Base-by-base conservation (phyloP, 1,140 invertebrate species). In the Magallana gigas region DNA sequence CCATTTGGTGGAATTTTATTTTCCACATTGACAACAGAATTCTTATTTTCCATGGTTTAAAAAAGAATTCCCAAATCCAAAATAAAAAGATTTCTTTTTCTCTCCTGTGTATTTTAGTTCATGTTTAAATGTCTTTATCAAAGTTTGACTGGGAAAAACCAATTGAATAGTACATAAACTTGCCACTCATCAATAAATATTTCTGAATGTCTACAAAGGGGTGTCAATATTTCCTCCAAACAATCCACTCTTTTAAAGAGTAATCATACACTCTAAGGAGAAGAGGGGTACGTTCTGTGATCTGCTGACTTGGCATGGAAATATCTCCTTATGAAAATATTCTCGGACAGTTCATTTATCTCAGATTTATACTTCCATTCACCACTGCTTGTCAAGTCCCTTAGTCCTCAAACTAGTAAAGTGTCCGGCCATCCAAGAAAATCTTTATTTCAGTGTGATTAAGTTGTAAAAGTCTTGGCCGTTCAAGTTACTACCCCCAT, bases 1-100 rank as follows among this genome's bases (percentile, higher is more conserved):
- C 88, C 88, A 89, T 87, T 89, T 57, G 76, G 62, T 6, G 68
- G 80, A 11, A 23, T 68, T 59, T 83, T 58, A 8, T 62, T 64
- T 83, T 83, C 76, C 36, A n/a, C 12, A 9, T 18, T 60, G 36
- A 71, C 85, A 29, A n/a, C 1, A 36, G 82, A n/a, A 6, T 83
- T 18, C 23, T n/a, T 58, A 12, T 83, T 83, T n/a, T 83, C 57
- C 57, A 58, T 83, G 56, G 11, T 16, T 23, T 12, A 29, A 12
- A 48, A 48, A 48, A 48, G 23, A 48, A 48, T 48, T 48, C 1
- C 36, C 36, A 48, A 48, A 48, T 48, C 36, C 36, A 18, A 76
- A 76, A 76, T 9, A 29, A 18, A 9, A 9, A 76, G 23, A 36
- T 18, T 4, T 36, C 23, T 48, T 2, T 11, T 36, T 62, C 14